These are phyloP conservation scores for Venustaconcha ellipsiformis DNA, from an alignment of 1,140 invertebrate genomes.

Conservation along the genomic window DNA sequence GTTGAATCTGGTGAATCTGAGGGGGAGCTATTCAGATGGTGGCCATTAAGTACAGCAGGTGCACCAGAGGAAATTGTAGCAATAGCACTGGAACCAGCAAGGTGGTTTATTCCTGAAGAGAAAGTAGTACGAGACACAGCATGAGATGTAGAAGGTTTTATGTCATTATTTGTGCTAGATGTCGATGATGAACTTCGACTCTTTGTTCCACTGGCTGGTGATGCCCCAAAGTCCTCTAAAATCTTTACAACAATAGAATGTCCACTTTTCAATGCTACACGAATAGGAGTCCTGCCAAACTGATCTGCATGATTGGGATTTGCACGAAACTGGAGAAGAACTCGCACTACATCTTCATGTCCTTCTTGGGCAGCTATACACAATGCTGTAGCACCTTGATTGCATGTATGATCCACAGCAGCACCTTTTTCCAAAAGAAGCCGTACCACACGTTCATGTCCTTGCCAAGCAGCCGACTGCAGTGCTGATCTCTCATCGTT, in stretches of 20 bases:
- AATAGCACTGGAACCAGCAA: conserved; percentile 17
- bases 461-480: conserved; percentile 96
- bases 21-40: conserved; percentile 50
- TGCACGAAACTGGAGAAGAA: conserved; percentile 87
- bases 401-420: conserved; percentile 89
- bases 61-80: conserved; percentile 43
- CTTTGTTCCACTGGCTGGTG: conserved; percentile 45
- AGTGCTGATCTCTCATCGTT: conserved; percentile 89
- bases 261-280: conserved; percentile 83
- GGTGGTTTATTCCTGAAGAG: too few relatives aligned
- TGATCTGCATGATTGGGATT: conserved; percentile 93
- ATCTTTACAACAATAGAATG: conserved; percentile 80
- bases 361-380: conserved; percentile 96
- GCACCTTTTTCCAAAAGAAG: conserved; percentile 77
- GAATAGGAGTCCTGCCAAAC: conserved; percentile 84
- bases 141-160: conserved; percentile 74
- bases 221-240: conserved; percentile 70
- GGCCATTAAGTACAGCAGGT: conserved; percentile 43
- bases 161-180: conserved; percentile 71
- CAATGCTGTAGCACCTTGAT: conserved; percentile 93
- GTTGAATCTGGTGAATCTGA: conserved; percentile 77
- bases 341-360: conserved; percentile 90
- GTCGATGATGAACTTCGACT: conserved; percentile 51
- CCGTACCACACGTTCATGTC: conserved; percentile 86
- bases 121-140: neutral